Evolutionary conservation across 2,797 vertebrate genomes (phyloP).

Genomic region (Ctenochaetus hawaiiensis): DNA sequence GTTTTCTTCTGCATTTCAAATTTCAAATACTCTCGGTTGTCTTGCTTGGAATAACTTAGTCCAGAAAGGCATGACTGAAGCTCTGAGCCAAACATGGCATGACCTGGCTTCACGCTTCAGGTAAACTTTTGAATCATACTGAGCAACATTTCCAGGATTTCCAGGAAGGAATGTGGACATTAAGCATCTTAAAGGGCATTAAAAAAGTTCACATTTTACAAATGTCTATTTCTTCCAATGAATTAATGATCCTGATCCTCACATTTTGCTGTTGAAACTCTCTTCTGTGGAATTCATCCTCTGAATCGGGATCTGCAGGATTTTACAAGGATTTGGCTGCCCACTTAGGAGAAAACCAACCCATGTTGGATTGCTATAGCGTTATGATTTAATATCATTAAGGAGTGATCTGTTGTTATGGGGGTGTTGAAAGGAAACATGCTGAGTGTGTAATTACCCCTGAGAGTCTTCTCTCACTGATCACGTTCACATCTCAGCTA

Average conservation of each 20-base stretch:
- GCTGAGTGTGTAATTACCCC: constrained; percentile 66
- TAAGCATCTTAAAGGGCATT: not conserved
- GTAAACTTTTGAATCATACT: not conserved
- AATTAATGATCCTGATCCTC: not conserved
- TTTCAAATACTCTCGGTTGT: constrained; percentile 1
- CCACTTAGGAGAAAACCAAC: not conserved
- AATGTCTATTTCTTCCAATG: not conserved
- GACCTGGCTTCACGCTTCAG: not conserved
- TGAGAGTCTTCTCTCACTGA: constrained; percentile 44
- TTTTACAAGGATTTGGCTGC: constrained; percentile 1
- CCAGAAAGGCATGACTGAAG: not conserved
- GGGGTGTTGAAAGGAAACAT: constrained; percentile 47
- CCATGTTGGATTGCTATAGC: not conserved
- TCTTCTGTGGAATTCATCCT: not conserved
- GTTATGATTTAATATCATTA: constrained; percentile 29
- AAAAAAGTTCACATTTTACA: not conserved
- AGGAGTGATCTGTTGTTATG: constrained; percentile 39
- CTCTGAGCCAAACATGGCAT: constrained; percentile 9
- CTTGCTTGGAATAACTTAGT: not conserved
- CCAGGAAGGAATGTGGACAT: too few species aligned
- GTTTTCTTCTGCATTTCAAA: constrained; percentile 5
- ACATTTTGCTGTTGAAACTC: not conserved
- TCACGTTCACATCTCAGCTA: constrained; percentile 49
- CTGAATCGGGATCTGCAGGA: not conserved
- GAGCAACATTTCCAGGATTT: too few species aligned